phyloP scores from a whole-genome alignment of 1,140 invertebrate species.

The Nylanderia fulva region DNA sequence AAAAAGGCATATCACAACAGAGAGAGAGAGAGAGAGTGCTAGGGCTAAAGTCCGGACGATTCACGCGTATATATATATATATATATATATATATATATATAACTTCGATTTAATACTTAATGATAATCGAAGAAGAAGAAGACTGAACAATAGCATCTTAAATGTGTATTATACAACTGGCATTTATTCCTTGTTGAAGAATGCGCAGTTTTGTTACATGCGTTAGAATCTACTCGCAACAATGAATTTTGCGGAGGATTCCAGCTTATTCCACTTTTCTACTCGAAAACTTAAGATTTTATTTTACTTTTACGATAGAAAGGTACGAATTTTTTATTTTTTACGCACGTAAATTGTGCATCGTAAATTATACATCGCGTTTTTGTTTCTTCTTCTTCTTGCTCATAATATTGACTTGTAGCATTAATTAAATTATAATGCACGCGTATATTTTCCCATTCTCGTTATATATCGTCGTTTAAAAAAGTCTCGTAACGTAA shows the following conservation, averaged over 20 bases:
- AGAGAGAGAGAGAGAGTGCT: not conserved
- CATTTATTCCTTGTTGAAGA: not conserved
- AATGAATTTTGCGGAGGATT: not conserved
- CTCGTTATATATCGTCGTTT: slow-evolving; percentile 39
- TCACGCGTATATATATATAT: not conserved
- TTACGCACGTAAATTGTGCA: not conserved
- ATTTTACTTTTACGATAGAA: not conserved
- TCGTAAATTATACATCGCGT: not conserved
- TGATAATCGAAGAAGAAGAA: slow-evolving; percentile 33
- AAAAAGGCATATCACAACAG: slow-evolving; percentile 1
- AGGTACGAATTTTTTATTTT: not conserved
- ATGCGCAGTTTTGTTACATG: too few relatives aligned
- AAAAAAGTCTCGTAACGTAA: slow-evolving; percentile 26
- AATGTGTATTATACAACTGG: not conserved
- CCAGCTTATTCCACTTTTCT: slow-evolving; percentile 6
- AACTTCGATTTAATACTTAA: slow-evolving; percentile 29
- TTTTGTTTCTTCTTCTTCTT: slow-evolving; percentile 45
- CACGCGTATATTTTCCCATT: slow-evolving; percentile 25
- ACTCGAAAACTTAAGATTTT: slow-evolving; percentile 1
- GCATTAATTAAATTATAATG: slow-evolving; percentile 34
- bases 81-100: too few relatives aligned
- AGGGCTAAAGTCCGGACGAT: slow-evolving; percentile 9
- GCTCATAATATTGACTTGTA: not conserved
- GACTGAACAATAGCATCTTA: not conserved
- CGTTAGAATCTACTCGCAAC: not conserved